phyloP scores from a whole-genome alignment of 2,797 vertebrate genomes.

The Cephalopachus bancanus region DNA sequence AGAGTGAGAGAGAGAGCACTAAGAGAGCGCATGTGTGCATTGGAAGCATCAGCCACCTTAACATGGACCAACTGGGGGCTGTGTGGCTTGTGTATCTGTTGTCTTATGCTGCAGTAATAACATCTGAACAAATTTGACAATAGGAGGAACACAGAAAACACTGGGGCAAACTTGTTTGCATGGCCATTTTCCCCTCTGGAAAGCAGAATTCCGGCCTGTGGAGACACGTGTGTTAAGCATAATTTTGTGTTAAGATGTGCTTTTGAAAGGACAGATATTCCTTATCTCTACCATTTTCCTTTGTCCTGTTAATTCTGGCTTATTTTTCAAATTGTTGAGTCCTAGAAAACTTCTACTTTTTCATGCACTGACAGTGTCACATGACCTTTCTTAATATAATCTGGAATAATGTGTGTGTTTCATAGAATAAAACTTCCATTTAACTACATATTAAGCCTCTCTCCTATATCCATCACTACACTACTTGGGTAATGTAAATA shows the following conservation, averaged over 20 bases:
- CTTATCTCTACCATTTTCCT: background rate
- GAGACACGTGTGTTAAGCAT: background rate
- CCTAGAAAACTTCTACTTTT: background rate
- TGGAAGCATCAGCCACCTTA: background rate
- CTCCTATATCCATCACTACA: background rate
- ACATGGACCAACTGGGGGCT: background rate
- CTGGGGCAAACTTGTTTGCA: background rate
- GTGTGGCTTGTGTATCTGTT: background rate
- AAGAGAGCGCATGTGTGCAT: too few relatives aligned
- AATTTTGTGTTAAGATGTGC: background rate
- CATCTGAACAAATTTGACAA: background rate
- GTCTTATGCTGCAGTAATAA: background rate
- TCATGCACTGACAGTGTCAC: background rate
- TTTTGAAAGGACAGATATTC: background rate
- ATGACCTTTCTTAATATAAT: slow-evolving; percentile 29
- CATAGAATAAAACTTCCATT: background rate
- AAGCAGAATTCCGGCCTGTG: background rate
- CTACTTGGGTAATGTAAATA: background rate
- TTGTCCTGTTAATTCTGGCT: slow-evolving; percentile 21
- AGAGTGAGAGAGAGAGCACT: background rate
- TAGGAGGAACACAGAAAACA: background rate
- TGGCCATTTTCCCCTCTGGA: slow-evolving; percentile 10
- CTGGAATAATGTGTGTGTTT: background rate
- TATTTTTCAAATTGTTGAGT: slow-evolving; percentile 44
- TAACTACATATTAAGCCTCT: background rate